Base-by-base conservation (phyloP, 2,797 vertebrate species). In the Rhynchotus rufescens region DNA sequence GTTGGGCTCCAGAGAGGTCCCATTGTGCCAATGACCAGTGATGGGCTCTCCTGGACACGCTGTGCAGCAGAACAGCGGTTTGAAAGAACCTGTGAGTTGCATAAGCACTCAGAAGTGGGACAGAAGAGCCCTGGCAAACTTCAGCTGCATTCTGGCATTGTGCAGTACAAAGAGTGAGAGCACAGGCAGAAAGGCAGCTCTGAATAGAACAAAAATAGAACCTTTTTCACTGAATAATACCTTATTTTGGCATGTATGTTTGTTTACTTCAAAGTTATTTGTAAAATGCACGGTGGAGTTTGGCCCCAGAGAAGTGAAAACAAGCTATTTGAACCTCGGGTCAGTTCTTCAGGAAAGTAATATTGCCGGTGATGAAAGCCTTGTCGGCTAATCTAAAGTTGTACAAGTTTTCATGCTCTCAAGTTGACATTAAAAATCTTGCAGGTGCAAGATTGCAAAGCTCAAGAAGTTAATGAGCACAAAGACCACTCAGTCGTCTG, bases 381-480 rank as follows among this genome's bases (percentile, higher is more conserved):
- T 96, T 84, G 96, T 92, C 89, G 74, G 96, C 90, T 94, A 86
- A 95, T 91, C 94, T 94, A 80, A 95, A 92, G 91, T 94, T 95
- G 88, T 73, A 94, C 89, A 89, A 93, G 90, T 87, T 92, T 93
- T 91, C 92, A 75, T 96, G 90, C 73, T 94, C 93, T 96, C 80
- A 15, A 93, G 89, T 74, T 94, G 96, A 96, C 96, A 93, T 79
- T 52, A 86, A 79, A 95, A 94, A 93, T 82, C 80, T 86, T 91
- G 95, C 97, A 97, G 97, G 96, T 97, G 97, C 95, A 97, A 95
- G 96, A 96, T 79, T 95, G 95, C 86, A 95, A 92, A 95, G 93
- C 94, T 91, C 76, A 88, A 92, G 87, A 95, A 95, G 93, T 92
- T 96, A 96, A 95, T 96, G 94, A 97, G 92, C 88, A 91, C 92